Evolutionary conservation across 1,140 invertebrate species (phyloP).

Genomic region (Bradysia coprophila): DNA sequence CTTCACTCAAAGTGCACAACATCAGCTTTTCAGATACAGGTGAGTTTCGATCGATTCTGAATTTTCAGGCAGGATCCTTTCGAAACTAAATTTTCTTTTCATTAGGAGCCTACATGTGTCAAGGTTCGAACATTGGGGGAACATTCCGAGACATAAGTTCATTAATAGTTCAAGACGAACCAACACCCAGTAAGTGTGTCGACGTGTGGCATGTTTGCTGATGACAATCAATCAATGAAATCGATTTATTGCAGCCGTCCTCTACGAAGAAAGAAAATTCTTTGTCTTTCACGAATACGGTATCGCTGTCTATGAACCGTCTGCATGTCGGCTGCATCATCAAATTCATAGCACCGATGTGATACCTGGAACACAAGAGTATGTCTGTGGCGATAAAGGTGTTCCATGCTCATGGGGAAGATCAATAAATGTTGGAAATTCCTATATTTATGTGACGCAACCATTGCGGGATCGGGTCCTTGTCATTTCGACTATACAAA

Average conservation of each 20-base stretch:
- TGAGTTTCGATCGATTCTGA: neutral
- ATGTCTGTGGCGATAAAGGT: constrained; percentile 47
- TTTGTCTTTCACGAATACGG: constrained; percentile 63
- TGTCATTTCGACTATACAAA: constrained; percentile 51
- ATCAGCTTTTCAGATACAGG: constrained; percentile 52
- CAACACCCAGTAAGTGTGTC: constrained; percentile 37
- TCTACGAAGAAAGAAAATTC: constrained; percentile 44
- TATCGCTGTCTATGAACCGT: constrained; percentile 55
- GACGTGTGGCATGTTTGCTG: too few species aligned
- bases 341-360: constrained; percentile 55
- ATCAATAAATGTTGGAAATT: constrained; percentile 45
- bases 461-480: constrained; percentile 50
- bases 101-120: constrained; percentile 51
- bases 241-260: constrained; percentile 26
- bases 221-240: too few species aligned
- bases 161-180: constrained; percentile 47
- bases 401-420: constrained; percentile 51
- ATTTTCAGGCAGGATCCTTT: neutral
- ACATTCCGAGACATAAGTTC: constrained; percentile 50
- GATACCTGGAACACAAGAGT: constrained; percentile 55
- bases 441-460: constrained; percentile 58
- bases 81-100: neutral
- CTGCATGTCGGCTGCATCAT: constrained; percentile 50
- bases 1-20: constrained; percentile 41
- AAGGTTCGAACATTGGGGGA: constrained; percentile 48